A percentile compares a stretch with the other conserved stretches of the same genome.
Conservation (phyloP, 2,888 invertebrate species). For the Elmis aenea region DNA sequence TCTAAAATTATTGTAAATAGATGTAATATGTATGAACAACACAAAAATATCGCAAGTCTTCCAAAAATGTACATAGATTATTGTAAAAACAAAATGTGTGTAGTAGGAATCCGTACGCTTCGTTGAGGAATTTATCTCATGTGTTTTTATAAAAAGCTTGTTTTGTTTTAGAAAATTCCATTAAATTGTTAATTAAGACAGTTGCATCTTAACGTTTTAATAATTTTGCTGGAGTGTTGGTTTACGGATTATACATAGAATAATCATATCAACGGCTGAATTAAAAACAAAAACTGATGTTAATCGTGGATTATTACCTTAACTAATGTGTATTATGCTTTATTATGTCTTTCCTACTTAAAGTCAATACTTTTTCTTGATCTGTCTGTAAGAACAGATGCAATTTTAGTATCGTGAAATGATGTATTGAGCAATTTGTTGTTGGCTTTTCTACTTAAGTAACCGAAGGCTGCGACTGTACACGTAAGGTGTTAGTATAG, state of each 20-base stretch:
- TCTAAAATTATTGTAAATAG: conserved; percentile 21
- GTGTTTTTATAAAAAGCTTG: no score
- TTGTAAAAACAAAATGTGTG: not conserved
- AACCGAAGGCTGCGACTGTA: conserved; percentile 3
- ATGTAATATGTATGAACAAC: conserved; percentile 24
- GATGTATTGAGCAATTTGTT: no score
- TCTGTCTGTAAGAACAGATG: conserved; percentile 20
- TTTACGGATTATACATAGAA: conserved; percentile 32
- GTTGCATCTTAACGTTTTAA: no score
- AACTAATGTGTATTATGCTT: no score
- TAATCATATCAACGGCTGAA: conserved; percentile 36
- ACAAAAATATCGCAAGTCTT: conserved; percentile 39
- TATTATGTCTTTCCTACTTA: conserved; percentile 49
- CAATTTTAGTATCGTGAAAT: no score
- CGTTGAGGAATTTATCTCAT: no score
- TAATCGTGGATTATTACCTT: no score
- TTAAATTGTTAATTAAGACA: no score
- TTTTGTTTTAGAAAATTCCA: no score
- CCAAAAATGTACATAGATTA: conserved; percentile 29
- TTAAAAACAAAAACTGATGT: conserved; percentile 5
- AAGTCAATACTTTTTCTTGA: conserved; percentile 43
- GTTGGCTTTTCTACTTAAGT: no score
- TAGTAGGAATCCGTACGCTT: no score
- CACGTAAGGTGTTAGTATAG: conserved; percentile 25
- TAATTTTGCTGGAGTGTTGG: no score